Percentiles rank a stretch among this genome's conserved stretches.
These are phyloP conservation scores for Macquaria australasica DNA, from an alignment of 2,113 vertebrate genomes.

Conservation along the genomic window DNA sequence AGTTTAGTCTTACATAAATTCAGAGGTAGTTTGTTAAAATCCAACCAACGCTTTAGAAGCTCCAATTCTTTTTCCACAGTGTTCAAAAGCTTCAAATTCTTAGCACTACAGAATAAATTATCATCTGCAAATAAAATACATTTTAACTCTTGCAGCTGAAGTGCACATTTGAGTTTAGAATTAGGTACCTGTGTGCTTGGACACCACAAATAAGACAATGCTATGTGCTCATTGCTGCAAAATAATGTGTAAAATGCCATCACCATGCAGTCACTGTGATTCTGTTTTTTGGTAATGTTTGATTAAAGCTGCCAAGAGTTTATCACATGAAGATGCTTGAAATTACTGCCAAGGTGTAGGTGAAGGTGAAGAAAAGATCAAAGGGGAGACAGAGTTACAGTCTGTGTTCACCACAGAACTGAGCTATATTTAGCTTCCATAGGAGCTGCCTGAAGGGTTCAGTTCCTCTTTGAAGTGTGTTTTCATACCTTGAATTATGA, in stretches of 20 bases:
- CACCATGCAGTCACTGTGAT: too few species aligned
- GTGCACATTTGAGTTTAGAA: neutral
- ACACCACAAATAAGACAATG: neutral
- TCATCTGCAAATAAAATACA: neutral
- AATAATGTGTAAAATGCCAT: neutral
- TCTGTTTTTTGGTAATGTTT: neutral
- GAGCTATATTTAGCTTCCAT: conserved; percentile 37
- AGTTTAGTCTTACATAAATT: neutral
- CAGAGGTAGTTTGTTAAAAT: neutral
- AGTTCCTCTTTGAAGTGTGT: conserved; percentile 44
- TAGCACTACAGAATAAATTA: neutral
- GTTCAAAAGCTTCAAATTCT: neutral
- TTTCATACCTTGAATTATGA: conserved; percentile 61
- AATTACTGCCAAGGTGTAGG: conserved; percentile 2
- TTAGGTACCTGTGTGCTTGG: neutral
- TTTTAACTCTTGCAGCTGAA: neutral
- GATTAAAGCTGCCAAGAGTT: conserved; percentile 9
- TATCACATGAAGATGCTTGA: neutral
- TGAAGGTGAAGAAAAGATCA: conserved; percentile 34
- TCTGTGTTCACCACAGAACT: conserved; percentile 8
- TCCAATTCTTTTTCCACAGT: neutral
- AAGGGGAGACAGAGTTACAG: conserved; percentile 1
- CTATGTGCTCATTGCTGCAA: neutral
- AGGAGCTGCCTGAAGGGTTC: conserved; percentile 34
- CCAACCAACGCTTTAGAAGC: neutral